A percentile compares a stretch with the other conserved stretches of the same genome.
Conservation (phyloP, 2,113 vertebrate genomes). For the Osmerus mordax region DNA sequence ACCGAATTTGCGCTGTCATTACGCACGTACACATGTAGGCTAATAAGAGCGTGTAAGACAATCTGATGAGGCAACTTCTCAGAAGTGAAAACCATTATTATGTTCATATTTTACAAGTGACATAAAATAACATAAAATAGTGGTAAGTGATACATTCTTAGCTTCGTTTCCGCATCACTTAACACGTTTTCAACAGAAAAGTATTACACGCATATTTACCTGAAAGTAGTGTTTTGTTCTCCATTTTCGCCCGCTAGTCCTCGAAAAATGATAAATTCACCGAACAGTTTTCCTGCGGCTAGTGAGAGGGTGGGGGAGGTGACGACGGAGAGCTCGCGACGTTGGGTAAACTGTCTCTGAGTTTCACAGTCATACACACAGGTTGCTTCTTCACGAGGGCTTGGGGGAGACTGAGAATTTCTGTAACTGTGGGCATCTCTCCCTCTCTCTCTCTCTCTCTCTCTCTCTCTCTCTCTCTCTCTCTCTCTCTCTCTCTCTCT, state of each 20-base stretch:
- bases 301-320: too few species aligned
- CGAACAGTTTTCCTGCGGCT: neutral
- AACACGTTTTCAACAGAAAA: too few species aligned
- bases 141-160: too few species aligned
- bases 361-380: neutral
- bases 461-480: neutral
- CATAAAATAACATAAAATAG: too few species aligned
- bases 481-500: neutral
- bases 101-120: too few species aligned
- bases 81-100: too few species aligned
- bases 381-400: neutral
- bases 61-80: too few species aligned
- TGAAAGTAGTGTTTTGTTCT: constrained; percentile 46
- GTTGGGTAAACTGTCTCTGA: neutral
- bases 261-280: constrained; percentile 25
- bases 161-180: too few species aligned
- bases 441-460: neutral
- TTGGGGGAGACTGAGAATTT: neutral
- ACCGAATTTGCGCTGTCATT: too few species aligned
- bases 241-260: constrained; percentile 51
- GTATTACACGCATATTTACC: constrained; percentile 43
- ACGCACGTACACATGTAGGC: too few species aligned
- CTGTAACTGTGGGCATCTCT: neutral
- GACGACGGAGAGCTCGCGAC: too few species aligned
- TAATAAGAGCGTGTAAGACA: too few species aligned